These are phyloP conservation scores for Argopecten irradians DNA, from an alignment of 1,140 invertebrate species.

Conservation along the genomic window DNA sequence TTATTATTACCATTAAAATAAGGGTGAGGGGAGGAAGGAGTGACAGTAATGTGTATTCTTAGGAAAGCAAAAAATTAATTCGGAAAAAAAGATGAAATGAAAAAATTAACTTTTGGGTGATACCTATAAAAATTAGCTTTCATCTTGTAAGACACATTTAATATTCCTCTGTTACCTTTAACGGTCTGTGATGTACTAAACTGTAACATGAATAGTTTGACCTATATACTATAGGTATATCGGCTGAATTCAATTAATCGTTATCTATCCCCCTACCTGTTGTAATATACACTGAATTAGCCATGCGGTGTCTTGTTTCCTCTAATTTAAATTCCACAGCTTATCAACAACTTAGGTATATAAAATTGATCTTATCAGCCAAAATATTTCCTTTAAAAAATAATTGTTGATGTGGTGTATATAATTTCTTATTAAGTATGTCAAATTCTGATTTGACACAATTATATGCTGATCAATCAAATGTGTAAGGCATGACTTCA, in stretches of 20 bases:
- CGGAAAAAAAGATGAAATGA: no score
- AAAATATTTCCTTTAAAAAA: not conserved
- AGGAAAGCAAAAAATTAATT: no score
- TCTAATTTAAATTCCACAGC: conserved; percentile 10
- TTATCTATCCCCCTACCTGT: not conserved
- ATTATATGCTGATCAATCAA: not conserved
- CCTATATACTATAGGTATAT: not conserved
- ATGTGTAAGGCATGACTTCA: not conserved
- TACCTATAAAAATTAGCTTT: no score
- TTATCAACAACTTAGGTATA: conserved; percentile 6
- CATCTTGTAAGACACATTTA: no score
- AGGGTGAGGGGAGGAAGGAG: no score
- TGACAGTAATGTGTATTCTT: no score
- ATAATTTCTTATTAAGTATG: not conserved
- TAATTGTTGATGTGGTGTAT: not conserved
- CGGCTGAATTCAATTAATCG: not conserved
- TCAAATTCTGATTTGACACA: not conserved
- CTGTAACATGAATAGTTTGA: not conserved
- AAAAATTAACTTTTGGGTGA: no score
- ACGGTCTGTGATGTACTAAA: not conserved
- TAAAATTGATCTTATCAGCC: not conserved
- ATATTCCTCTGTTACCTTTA: no score
- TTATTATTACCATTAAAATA: no score
- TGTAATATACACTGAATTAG: not conserved
- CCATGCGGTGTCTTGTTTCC: not conserved